These are phyloP conservation scores for Diarsia brunnea DNA, from an alignment of 2,888 invertebrate genomes.

Conservation along the genomic window DNA sequence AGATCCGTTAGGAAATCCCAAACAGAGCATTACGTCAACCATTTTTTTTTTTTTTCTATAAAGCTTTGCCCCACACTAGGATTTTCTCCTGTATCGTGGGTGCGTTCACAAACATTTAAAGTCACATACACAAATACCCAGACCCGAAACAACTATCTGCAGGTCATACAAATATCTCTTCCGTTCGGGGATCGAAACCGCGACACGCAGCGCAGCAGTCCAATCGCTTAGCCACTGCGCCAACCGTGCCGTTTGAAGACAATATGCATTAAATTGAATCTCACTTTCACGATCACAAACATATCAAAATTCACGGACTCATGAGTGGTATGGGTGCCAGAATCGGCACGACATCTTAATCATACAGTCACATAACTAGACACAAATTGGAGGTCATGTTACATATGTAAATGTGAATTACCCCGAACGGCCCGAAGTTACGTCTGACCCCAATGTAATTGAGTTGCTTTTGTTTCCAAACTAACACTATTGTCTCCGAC, in stretches of 20 bases:
- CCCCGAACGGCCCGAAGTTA: constrained; percentile 35
- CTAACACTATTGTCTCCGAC: constrained; percentile 44
- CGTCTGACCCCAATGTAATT: constrained; percentile 41
- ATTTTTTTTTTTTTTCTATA: too few relatives aligned
- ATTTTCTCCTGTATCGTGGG: too few relatives aligned
- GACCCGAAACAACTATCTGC: too few relatives aligned
- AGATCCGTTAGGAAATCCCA: neutral
- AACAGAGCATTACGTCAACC: neutral
- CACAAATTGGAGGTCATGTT: constrained; percentile 43
- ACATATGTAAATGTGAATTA: constrained; percentile 54
- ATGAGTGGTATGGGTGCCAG: constrained; percentile 27
- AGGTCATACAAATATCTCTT: too few relatives aligned
- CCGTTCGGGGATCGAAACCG: too few relatives aligned
- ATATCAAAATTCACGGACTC: neutral
- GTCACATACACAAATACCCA: too few relatives aligned
- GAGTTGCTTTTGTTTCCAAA: constrained; percentile 55
- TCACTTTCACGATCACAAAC: constrained; percentile 13
- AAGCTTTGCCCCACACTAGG: too few relatives aligned
- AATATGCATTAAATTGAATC: neutral
- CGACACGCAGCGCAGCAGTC: too few relatives aligned
- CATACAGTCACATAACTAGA: constrained; percentile 19
- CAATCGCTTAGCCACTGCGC: too few relatives aligned
- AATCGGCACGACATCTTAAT: constrained; percentile 29
- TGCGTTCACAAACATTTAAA: too few relatives aligned
- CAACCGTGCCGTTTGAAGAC: neutral